These are phyloP conservation scores for Pteronura brasiliensis DNA, from an alignment of 2,113 vertebrate species.

Conservation along the genomic window DNA sequence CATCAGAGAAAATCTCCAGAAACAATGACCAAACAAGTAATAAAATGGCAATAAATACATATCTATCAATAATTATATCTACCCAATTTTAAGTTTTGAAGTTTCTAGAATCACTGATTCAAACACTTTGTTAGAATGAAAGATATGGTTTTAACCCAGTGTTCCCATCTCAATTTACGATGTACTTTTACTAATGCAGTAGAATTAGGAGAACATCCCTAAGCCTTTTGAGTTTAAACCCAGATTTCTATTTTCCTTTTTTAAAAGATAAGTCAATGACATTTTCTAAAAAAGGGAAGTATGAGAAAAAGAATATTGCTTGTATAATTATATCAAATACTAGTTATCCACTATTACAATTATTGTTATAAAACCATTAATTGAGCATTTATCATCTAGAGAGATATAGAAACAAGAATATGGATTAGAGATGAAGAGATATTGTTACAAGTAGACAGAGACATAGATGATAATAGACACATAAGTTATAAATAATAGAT, in stretches of 20 bases:
- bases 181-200: neutral
- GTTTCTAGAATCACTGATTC: neutral
- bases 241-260: constrained; percentile 34
- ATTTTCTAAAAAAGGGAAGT: neutral
- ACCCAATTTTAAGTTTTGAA: neutral
- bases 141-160: neutral
- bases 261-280: neutral
- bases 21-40: neutral
- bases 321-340: neutral
- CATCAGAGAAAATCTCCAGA: neutral
- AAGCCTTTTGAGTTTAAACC: constrained; percentile 60
- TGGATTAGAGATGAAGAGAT: neutral
- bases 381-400: neutral
- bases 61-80: neutral
- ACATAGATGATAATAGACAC: neutral
- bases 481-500: neutral
- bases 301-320: neutral
- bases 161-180: neutral
- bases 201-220: constrained; percentile 33
- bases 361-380: neutral
- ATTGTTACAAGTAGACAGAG: neutral
- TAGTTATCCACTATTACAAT: neutral
- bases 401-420: neutral
- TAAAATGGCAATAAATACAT: neutral
- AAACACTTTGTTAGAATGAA: neutral